Base-by-base conservation (phyloP, 2,113 vertebrate species). In the Crotalus horridus region DNA sequence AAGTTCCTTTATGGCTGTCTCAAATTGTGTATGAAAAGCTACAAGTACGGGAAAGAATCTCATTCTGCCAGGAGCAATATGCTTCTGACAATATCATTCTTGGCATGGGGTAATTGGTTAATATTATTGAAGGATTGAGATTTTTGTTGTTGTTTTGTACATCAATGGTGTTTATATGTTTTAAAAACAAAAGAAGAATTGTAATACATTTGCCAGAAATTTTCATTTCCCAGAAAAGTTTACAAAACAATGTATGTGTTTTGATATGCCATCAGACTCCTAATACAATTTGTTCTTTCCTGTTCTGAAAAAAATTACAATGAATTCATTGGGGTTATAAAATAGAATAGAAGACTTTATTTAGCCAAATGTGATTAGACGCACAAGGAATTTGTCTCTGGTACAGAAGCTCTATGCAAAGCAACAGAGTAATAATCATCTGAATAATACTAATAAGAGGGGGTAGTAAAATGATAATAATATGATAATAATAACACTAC, bases 1-100 rank as follows among this genome's bases (percentile, higher is more conserved):
- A 95, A 94, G 87, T 93, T 95, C 92, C 55, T 95, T 96, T 95
- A 95, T 95, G 94, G 96, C 93, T 96, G 96, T 94, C 95, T 93
- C 61, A 51, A 11, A 90, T 96, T 95, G 94, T 95, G 93, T 92
- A 92, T 89, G 91, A 53, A 55, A 94, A 93, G 92, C 89, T 93
- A 81, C 89, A 95, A 54, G 93, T 94, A 29, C 87, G 90, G 59
- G 94, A 92, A 91, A 93, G 92, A 88, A 6, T 0, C 61, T 39
- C 0, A 74, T 91, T 89, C 89, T 96, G 93, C 95, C 95, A 94
- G 15, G 54, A 91, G 89, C 74, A 94, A 23, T 93, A 55, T 93
- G 93, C 89, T 92, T 96, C 91, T 91, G 87, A 85, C 93, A 93
- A 91, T 61, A 7, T 1, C 92, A 93, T 89, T 91, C 87, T 91